Base-by-base conservation (phyloP, 2,888 invertebrate species). In the Morpho achilles region DNA sequence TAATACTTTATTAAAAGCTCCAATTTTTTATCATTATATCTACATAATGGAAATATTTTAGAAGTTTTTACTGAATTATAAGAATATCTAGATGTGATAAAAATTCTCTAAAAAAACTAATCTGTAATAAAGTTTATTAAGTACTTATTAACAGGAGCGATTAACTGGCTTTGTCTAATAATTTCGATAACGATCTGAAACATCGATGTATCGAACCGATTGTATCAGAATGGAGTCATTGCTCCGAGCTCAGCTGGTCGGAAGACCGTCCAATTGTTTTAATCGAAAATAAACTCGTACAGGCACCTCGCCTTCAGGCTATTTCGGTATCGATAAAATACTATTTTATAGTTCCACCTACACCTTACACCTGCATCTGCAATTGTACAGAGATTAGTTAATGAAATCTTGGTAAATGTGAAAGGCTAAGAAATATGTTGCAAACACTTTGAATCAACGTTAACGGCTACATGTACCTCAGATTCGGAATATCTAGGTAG, bases 271-370 rank as follows among this genome's bases (percentile, higher is more conserved):
- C 62, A 60, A 60, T 63, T 63, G 60, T 63, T 62, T 58, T 53
- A 49, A 58, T 60, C 49, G 58, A 58, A 62, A 57, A 57, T 62
- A 62, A 62, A 60, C 53, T 58, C 50, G 50, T 42, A 39, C 48
- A 52, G 16, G 40, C 58, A 57, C 45, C 58, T 58, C 49, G 40
- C 46, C 45, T 49, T 42, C 32, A 40, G 9, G 54, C 60, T 60
- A 60, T 58, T 62, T 62, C 49, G 42, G 60, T 60, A 48, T 49
- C 60, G 58, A 60, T 62, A 60, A 55, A 63, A 60, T 43, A 44
- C 53, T 58, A 10, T 58, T 60, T 63, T 53, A 58, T 55, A 50
- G 16, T 16, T 16, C 16, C 1, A 16, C 16, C 16, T 16, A 16
- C 16, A 16, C 16, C 52, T 54, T 44, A 58, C 60, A 60, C 59